Evolutionary conservation across 2,113 vertebrate genomes (phyloP), one percentile per base, ranked within the genome.

Genomic region (Amia ocellicauda): DNA sequence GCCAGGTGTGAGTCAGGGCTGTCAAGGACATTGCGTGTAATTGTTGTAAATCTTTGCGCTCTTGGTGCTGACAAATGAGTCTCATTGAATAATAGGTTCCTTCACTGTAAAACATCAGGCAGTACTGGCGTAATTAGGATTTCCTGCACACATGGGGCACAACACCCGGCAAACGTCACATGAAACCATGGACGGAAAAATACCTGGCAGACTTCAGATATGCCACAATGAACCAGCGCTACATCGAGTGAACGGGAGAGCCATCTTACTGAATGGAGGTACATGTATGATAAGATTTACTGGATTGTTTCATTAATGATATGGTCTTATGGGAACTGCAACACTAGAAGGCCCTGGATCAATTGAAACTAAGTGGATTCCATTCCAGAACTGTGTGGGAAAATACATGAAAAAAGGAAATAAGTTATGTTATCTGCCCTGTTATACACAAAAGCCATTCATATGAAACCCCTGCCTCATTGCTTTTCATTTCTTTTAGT

Each of bases 361-460:
- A 68, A 73, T 78, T 70, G 47, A 73, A 73, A 76, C 70, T 27
- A 76, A 73, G 56, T 66, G 69, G 22, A 27, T 54, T 70, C 67
- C 67, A 70, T 77, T 74, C 72, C 69, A 69, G 70, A 69, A 72
- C 66, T 77, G 69, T 41, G 23, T 3, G 49, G 47, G 45, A 24
- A 29, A 41, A 36, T 36, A 36, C 11, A 36, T 36, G 5, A 55
- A 63, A 36, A 27, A 7, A 7, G 43, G 36, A 61, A 42, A 60
- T 60, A 26, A 13, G 63, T 69, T 62, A 70, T 66, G 58, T 66
- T 59, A 60, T 27, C 27, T 20, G n/a, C 58, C 53, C 61, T 57
- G 29, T 58, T 41, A 29, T 40, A 22, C 60, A 27, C 42, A n/a
- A 36, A 36, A 16, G 58, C 19, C 53, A 55, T 72, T 56, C 59